These are phyloP conservation scores for Hesperophylax magnus DNA, from an alignment of 1,140 invertebrate species.

Conservation along the genomic window DNA sequence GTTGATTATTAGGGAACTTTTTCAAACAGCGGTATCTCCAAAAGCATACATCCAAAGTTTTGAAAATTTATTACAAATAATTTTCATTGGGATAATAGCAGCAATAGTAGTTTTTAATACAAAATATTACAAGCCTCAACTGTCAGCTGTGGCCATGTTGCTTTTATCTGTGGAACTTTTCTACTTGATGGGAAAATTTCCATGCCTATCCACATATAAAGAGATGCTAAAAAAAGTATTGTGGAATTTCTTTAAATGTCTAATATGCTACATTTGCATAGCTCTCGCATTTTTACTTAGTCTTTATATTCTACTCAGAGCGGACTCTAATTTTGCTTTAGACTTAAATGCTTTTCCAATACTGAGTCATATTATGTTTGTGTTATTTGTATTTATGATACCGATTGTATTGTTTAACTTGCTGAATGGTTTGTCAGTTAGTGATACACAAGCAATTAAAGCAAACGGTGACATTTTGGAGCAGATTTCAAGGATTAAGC, in stretches of 20 bases:
- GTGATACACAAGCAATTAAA: slow-evolving; percentile 83
- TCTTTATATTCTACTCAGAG: slow-evolving; percentile 81
- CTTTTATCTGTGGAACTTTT: slow-evolving; percentile 83
- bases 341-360: slow-evolving; percentile 77
- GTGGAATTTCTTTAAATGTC: slow-evolving; percentile 83
- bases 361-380: slow-evolving; percentile 80
- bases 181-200: slow-evolving; percentile 81
- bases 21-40: slow-evolving; percentile 78
- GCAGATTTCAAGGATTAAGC: slow-evolving; percentile 77
- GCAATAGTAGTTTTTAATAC: slow-evolving; percentile 69
- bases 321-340: slow-evolving; percentile 75
- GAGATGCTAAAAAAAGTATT: slow-evolving; percentile 85
- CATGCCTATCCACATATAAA: slow-evolving; percentile 82
- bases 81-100: slow-evolving; percentile 74
- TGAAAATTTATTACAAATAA: slow-evolving; percentile 81
- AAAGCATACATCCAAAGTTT: slow-evolving; percentile 75
- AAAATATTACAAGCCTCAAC: slow-evolving; percentile 69
- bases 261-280: slow-evolving; percentile 83
- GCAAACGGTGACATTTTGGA: slow-evolving; percentile 83
- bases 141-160: slow-evolving; percentile 78
- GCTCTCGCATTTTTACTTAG: slow-evolving; percentile 86
- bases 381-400: slow-evolving; percentile 84
- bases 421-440: slow-evolving; percentile 85
- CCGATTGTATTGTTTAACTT: slow-evolving; percentile 86
- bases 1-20: slow-evolving; percentile 75